Evolutionary conservation across 2,797 vertebrate genomes (phyloP).

Genomic region (Emys orbicularis): DNA sequence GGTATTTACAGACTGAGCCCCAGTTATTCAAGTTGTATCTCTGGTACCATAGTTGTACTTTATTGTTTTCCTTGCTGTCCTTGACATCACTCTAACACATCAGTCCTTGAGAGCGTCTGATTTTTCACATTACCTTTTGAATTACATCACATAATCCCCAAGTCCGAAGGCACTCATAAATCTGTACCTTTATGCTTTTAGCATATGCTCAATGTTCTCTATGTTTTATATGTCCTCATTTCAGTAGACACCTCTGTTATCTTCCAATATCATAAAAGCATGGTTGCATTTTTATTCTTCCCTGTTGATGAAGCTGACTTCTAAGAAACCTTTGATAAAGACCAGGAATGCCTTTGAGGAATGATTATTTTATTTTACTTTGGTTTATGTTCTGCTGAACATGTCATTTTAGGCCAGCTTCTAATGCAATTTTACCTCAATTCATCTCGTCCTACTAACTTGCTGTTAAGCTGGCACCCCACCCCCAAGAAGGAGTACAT

Average conservation of each 20-base stretch:
- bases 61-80: not conserved
- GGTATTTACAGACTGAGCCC: not conserved
- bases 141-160: not conserved
- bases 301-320: not conserved
- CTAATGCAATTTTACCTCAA: not conserved
- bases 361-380: not conserved
- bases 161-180: not conserved
- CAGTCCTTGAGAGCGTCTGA: not conserved
- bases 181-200: not conserved
- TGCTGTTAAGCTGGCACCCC: conserved; percentile 30
- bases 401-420: not conserved
- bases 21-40: not conserved
- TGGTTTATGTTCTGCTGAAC: not conserved
- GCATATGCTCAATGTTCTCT: not conserved
- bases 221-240: not conserved
- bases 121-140: not conserved
- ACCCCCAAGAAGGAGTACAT: not conserved
- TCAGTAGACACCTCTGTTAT: not conserved
- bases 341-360: not conserved
- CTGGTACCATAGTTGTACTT: not conserved
- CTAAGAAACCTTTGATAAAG: not conserved
- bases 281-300: not conserved
- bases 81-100: not conserved
- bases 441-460: not conserved
- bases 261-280: not conserved